Evolutionary conservation across 37 sponge, comb jelly and placozoan genomes (phyloP).

Genomic region (Diacarnus erythraeanus): DNA sequence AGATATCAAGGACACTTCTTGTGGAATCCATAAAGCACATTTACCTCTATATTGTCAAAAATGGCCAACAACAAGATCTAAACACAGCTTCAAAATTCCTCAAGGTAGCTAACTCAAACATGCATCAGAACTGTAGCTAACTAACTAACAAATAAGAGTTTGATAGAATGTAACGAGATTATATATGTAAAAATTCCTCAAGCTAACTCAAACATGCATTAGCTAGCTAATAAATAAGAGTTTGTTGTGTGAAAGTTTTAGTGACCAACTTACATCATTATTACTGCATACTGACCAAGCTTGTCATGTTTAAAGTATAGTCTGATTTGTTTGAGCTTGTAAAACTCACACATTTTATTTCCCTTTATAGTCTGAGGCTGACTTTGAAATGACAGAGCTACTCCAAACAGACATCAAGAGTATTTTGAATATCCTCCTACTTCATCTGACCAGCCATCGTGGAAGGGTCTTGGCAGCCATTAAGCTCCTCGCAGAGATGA

Average conservation of each 20-base stretch:
- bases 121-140: no score
- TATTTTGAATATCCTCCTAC: constrained; percentile 54
- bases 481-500: constrained; percentile 39
- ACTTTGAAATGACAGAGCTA: constrained; percentile 45
- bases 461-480: constrained; percentile 42
- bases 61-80: constrained; percentile 46
- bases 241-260: no score
- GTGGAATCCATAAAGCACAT: constrained; percentile 65
- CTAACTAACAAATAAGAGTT: no score
- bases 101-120: no score
- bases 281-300: not conserved
- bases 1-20: constrained; percentile 1
- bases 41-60: constrained; percentile 48
- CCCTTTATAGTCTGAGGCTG: constrained; percentile 17
- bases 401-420: constrained; percentile 38
- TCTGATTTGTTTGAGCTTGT: not conserved
- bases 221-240: not conserved
- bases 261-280: not conserved
- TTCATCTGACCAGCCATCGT: constrained; percentile 50
- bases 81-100: constrained; percentile 30
- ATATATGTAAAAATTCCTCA: not conserved
- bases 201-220: not conserved
- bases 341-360: not conserved
- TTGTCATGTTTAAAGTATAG: not conserved
- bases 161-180: not conserved